Evolutionary conservation across 2,797 vertebrate genomes (phyloP), one percentile per base, ranked within the genome.

Genomic region (Enteromius unitaeniatus): DNA sequence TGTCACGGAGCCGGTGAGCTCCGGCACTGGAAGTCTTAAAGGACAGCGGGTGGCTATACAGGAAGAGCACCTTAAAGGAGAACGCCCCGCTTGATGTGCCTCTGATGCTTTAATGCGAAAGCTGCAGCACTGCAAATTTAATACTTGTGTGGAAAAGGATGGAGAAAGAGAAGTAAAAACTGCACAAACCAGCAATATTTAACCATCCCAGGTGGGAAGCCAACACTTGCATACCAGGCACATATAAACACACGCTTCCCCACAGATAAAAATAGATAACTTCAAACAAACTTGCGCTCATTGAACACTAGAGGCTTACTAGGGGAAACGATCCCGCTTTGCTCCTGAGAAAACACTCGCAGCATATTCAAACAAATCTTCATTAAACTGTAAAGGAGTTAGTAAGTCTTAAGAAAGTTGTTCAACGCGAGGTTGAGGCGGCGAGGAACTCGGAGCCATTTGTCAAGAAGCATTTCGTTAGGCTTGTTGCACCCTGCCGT

Each of bases 181-280:
- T 92, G 94, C 94, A 92, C 49, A 37, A 93, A 93, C 86, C 93
- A 94, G 94, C 94, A 92, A 86, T 91, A 93, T 93, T 92, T 92
- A 88, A 88, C 55, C 91, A 87, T 93, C 92, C 92, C 92, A 88
- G 84, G 88, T 92, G 92, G 87, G 88, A 88, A 89, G 47, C 77
- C 86, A 90, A 91, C 87, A 85, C 89, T 89, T 91, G 89, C 90
- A 93, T 89, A 90, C 67, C 70, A 91, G 89, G 88, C 92, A 89
- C 89, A 91, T 86, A 91, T 84, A 92, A 93, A 92, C 91, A 92
- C 70, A 89, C 85, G 81, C 64, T 85, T 87, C 70, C 47, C 62
- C 14, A 3, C 19, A 86, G 89, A 92, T 90, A 92, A 91, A 94
- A 93, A 92, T 92, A 93, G 90, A 88, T 83, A 4, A 87, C 89